These are phyloP conservation scores for Idaea straminata DNA, from an alignment of 2,888 invertebrate genomes.

Conservation along the genomic window DNA sequence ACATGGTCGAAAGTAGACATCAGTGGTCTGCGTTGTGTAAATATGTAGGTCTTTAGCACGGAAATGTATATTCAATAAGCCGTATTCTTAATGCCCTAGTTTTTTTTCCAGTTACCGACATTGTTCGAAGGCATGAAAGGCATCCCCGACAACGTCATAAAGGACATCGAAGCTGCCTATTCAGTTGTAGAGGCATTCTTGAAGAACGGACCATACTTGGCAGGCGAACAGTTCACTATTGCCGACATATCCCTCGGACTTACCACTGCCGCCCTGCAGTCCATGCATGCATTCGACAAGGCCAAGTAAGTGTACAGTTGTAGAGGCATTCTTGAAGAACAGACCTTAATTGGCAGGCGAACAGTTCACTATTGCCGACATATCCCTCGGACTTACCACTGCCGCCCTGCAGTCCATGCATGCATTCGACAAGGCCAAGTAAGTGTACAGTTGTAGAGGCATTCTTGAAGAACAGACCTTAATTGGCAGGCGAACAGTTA, in stretches of 20 bases:
- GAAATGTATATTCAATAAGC: too few relatives aligned
- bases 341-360: conserved; percentile 30
- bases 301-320: conserved; percentile 17
- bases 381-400: conserved; percentile 28
- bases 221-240: conserved; percentile 31
- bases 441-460: conserved; percentile 1
- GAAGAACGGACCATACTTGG: conserved; percentile 24
- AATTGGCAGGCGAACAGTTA: conserved; percentile 31
- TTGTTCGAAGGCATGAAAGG: conserved; percentile 28
- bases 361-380: conserved; percentile 34
- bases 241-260: conserved; percentile 32
- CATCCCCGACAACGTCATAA: conserved; percentile 20
- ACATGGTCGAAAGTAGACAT: too few relatives aligned
- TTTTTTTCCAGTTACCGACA: conserved; percentile 30
- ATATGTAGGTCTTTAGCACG: too few relatives aligned
- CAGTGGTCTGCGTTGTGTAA: too few relatives aligned
- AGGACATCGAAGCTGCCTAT: conserved; percentile 32
- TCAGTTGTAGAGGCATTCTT: conserved; percentile 33
- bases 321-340: neutral
- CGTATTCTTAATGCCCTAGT: too few relatives aligned
- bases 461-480: conserved; percentile 13
- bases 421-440: conserved; percentile 27
- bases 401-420: conserved; percentile 17
- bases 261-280: conserved; percentile 21
- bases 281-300: conserved; percentile 23